Conservation (phyloP, 2,797 vertebrate species). For the Malacoraja senta region DNA sequence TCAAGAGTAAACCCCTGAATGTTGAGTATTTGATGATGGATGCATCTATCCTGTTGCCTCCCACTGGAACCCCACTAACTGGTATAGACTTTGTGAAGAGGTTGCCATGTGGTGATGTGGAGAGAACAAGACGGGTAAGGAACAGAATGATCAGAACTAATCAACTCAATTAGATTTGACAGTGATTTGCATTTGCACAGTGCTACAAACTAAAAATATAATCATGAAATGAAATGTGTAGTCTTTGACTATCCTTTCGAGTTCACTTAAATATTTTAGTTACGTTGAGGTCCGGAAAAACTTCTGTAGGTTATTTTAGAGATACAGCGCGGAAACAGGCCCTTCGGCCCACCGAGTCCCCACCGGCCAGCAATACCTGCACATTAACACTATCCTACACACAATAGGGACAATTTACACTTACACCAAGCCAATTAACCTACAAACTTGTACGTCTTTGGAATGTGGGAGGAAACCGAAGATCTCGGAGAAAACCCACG, state of each 20-base stretch:
- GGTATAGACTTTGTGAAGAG: constrained; percentile 97
- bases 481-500: too few species aligned
- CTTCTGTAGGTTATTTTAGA: too few species aligned
- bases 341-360: too few species aligned
- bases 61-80: constrained; percentile 89
- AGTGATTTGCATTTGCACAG: neutral
- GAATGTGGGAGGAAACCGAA: too few species aligned
- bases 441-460: too few species aligned
- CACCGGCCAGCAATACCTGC: too few species aligned
- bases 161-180: neutral
- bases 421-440: too few species aligned
- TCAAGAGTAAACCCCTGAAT: constrained; percentile 91
- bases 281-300: neutral
- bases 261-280: neutral
- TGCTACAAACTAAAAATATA: neutral
- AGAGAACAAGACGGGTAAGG: constrained; percentile 85
- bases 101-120: constrained; percentile 88
- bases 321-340: too few species aligned
- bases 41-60: constrained; percentile 87
- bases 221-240: neutral
- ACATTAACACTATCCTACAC: too few species aligned
- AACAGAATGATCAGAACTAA: neutral
- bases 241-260: neutral
- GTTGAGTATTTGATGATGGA: constrained; percentile 99
- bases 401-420: too few species aligned